Evolutionary conservation across 2,113 vertebrate genomes (phyloP).

Genomic region (Chionomys nivalis): DNA sequence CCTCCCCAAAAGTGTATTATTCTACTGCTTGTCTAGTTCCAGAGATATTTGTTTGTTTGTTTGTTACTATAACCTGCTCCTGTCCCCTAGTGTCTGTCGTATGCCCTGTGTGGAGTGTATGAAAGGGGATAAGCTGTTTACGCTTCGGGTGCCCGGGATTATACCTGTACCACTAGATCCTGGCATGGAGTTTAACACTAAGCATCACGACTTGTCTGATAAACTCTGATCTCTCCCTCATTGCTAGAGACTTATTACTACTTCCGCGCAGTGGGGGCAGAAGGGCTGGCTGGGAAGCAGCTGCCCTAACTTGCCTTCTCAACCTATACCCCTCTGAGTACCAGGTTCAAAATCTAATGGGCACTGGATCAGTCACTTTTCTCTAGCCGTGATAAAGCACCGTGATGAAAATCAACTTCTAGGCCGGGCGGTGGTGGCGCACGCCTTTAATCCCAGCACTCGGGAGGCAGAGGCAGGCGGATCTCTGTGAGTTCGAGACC

Average conservation of each 20-base stretch:
- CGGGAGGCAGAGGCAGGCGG: too few relatives aligned
- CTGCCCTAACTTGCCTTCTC: conserved; percentile 24
- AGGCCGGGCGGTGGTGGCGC: too few relatives aligned
- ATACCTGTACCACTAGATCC: background rate
- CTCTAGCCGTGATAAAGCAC: background rate
- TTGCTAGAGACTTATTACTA: background rate
- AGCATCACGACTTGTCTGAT: background rate
- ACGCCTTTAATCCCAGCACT: too few relatives aligned
- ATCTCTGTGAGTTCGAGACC: too few relatives aligned
- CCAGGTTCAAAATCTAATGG: conserved; percentile 10
- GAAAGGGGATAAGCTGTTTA: background rate
- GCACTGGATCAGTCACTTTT: background rate
- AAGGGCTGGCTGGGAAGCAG: background rate
- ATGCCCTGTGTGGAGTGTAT: background rate
- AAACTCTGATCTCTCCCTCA: background rate
- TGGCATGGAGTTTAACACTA: background rate
- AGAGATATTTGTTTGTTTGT: background rate
- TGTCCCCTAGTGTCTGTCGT: background rate
- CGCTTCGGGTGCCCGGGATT: background rate
- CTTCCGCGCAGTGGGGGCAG: background rate
- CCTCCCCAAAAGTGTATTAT: background rate
- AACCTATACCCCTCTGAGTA: background rate
- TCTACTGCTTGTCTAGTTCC: background rate
- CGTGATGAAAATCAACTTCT: background rate
- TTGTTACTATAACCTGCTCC: background rate